These are phyloP conservation scores for Podarcis raffonei DNA, from an alignment of 2,113 vertebrate species.

Conservation along the genomic window DNA sequence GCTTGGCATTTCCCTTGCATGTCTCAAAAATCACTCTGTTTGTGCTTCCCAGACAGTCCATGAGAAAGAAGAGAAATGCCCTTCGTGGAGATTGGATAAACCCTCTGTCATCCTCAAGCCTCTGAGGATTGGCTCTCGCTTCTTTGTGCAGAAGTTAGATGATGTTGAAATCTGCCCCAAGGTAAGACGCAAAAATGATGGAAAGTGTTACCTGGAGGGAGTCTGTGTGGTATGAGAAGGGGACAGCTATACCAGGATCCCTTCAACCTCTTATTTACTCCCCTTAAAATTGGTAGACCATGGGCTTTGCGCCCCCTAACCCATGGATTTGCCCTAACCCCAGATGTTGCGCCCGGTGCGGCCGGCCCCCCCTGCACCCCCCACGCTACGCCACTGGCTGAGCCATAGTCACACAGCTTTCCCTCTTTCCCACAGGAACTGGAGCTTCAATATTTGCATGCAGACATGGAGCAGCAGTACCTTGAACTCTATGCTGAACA, in stretches of 20 bases:
- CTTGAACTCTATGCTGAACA: slow-evolving; percentile 34
- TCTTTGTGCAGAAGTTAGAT: slow-evolving; percentile 11
- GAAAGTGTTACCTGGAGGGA: too few relatives aligned
- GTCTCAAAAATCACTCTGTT: not conserved
- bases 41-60: not conserved
- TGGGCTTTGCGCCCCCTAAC: too few relatives aligned
- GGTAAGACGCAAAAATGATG: not conserved
- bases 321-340: too few relatives aligned
- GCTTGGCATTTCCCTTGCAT: not conserved
- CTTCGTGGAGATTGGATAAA: slow-evolving; percentile 47
- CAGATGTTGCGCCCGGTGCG: too few relatives aligned
- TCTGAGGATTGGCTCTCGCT: slow-evolving; percentile 40
- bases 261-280: not conserved
- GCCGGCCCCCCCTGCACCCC: too few relatives aligned
- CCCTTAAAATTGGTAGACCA: not conserved
- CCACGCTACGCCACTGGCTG: too few relatives aligned
- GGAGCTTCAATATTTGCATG: slow-evolving; percentile 44
- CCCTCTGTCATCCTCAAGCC: not conserved
- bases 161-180: not conserved
- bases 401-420: not conserved
- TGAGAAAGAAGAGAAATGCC: not conserved
- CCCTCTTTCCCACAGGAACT: slow-evolving; percentile 40
- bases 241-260: not conserved
- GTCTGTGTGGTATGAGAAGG: too few relatives aligned
- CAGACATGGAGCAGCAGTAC: slow-evolving; percentile 38